Base-by-base conservation (phyloP, 2,797 vertebrate genomes). In the Bradypus variegatus region DNA sequence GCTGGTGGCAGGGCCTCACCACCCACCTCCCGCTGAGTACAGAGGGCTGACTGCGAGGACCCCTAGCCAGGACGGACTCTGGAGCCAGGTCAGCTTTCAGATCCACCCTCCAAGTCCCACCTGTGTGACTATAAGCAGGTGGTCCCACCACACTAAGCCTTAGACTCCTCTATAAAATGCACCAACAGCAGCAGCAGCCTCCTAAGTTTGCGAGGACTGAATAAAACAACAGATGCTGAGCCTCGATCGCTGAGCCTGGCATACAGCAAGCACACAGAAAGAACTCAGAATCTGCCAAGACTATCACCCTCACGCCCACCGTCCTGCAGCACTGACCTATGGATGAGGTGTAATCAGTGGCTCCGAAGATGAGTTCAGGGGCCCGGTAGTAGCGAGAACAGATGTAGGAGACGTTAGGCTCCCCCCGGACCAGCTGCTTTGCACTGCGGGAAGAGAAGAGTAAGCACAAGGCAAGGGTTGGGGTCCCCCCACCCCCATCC, bases 371-470 rank as follows among this genome's bases (percentile, higher is more conserved):
- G 96, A 99, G 98, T 97, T 99, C 98, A 0, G 98, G 98, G 91
- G 98, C 98, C 67, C 98, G 98, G 96, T 99, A 99, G 97, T 99
- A 99, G 96, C 98, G 98, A n/a, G 98, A 99, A 96, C 98, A 99
- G 97, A 99, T 99, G 97, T 99, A 99, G 93, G 98, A 99, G 93
- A 99, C 98, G 1, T 99, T 99, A 29, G 98, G 98, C 96, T 99
- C 98, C 6, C 98, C 98, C 3, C 98, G 98, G 88, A 99, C 98
- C 96, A 99, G 96, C 97, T 99, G 98, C 97, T 99, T 99, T 19
- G 98, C 98, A 94, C 98, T 99, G 97, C 36, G 72, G 89, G 48
- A 92, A 96, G 76, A 96, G 58, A 76, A 31, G 31, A 29, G 94
- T 92, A 70, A 93, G 73, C 83, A 80, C 14, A 14, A 45, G 45